phyloP scores from a whole-genome alignment of 2,888 invertebrate species.

The Microplitis deprimator region DNA sequence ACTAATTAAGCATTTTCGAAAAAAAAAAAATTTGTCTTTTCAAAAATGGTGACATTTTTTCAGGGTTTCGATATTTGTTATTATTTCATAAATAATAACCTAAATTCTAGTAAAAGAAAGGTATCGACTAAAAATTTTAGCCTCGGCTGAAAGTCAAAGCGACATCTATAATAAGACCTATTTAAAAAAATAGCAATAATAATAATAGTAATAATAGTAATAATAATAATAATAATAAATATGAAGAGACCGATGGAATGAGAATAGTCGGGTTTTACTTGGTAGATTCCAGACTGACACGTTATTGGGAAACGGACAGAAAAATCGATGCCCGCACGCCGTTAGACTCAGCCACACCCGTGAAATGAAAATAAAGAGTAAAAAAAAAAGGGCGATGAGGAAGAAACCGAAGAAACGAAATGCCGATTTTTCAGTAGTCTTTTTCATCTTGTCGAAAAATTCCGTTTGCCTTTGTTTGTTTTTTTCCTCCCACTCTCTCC shows the following conservation, averaged over 20 bases:
- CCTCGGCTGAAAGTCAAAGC: not conserved
- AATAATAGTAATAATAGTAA: slow-evolving; percentile 3
- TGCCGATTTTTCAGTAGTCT: slow-evolving; percentile 28
- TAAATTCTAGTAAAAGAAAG: not conserved
- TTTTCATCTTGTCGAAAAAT: slow-evolving; percentile 19
- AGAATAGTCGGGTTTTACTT: slow-evolving; percentile 44
- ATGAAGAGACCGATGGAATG: not conserved
- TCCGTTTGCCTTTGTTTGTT: slow-evolving; percentile 4
- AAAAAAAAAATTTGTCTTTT: no score
- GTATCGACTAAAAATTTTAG: not conserved
- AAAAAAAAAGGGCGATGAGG: slow-evolving; percentile 16
- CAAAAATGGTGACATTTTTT: no score
- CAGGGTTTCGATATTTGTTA: not conserved
- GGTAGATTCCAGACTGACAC: slow-evolving; percentile 53
- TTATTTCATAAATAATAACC: not conserved
- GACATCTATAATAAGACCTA: not conserved
- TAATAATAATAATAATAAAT: slow-evolving; percentile 1
- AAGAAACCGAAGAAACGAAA: slow-evolving; percentile 19
- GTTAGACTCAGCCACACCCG: slow-evolving; percentile 42
- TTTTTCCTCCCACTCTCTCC: not conserved
- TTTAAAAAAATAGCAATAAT: not conserved
- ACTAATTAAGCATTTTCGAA: no score
- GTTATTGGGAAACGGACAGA: slow-evolving; percentile 65
- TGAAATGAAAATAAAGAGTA: slow-evolving; percentile 32
- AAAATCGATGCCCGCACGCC: slow-evolving; percentile 62